Evolutionary conservation across 1,140 invertebrate species (phyloP).

Genomic region (Psilanteris sp.): DNA sequence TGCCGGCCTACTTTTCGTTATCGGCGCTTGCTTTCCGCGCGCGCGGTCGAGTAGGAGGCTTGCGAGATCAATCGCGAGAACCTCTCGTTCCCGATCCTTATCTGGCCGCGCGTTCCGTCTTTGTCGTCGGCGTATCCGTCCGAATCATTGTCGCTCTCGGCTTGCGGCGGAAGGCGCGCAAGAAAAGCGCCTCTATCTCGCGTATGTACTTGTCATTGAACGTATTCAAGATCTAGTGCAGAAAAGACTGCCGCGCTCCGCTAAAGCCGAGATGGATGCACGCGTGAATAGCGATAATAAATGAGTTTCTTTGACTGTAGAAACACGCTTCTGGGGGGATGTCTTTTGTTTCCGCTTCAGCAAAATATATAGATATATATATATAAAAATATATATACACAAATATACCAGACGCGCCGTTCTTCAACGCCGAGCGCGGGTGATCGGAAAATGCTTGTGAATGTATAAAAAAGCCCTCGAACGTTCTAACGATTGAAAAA

Average conservation of each 20-base stretch:
- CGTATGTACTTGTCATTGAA: constrained; percentile 74
- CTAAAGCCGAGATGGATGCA: constrained; percentile 16
- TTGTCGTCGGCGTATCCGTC: not conserved
- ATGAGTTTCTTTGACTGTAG: constrained; percentile 19
- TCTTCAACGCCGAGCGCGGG: not conserved
- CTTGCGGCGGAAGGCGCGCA: constrained; percentile 7
- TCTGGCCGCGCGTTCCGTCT: constrained; percentile 20
- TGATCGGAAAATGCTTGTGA: too few relatives aligned
- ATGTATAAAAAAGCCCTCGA: too few relatives aligned
- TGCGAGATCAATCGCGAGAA: constrained; percentile 57
- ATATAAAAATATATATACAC: too few relatives aligned
- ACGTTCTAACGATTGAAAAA: too few relatives aligned
- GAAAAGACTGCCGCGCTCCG: constrained; percentile 56
- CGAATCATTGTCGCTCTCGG: constrained; percentile 9
- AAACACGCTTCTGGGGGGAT: constrained; percentile 8
- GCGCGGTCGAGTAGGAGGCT: constrained; percentile 60
- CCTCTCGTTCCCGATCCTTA: constrained; percentile 59
- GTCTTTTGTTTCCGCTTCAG: constrained; percentile 7
- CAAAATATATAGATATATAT: constrained; percentile 8
- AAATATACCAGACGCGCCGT: not conserved
- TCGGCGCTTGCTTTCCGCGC: constrained; percentile 64
- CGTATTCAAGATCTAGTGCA: constrained; percentile 78
- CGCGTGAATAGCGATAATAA: constrained; percentile 33
- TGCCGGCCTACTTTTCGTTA: constrained; percentile 77
- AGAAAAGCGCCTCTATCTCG: constrained; percentile 34